Conservation (phyloP, 1,140 invertebrate genomes). For the Calliphora vicina region DNA sequence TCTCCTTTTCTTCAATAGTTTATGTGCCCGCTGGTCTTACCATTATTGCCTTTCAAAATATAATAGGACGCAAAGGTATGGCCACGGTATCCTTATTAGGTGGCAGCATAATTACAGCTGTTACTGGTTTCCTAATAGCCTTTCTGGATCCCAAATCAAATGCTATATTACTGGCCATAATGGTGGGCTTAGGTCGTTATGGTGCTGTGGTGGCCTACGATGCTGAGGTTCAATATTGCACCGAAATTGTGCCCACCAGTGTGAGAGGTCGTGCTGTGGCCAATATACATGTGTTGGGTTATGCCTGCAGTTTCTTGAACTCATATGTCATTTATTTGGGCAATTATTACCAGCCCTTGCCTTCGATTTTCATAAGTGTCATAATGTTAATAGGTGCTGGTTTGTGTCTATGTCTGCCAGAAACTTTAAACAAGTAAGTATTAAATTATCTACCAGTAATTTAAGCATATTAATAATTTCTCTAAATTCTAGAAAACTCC, state of each 20-base stretch:
- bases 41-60: slow-evolving; percentile 67
- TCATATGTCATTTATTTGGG: slow-evolving; percentile 62
- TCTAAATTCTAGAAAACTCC: slow-evolving; percentile 60
- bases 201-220: slow-evolving; percentile 71
- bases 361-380: slow-evolving; percentile 66
- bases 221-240: slow-evolving; percentile 71
- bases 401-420: slow-evolving; percentile 69
- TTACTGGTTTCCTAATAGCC: slow-evolving; percentile 54
- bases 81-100: slow-evolving; percentile 66
- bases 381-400: slow-evolving; percentile 66
- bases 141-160: slow-evolving; percentile 47
- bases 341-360: slow-evolving; percentile 65
- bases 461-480: background rate
- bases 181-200: slow-evolving; percentile 68
- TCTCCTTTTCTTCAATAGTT: slow-evolving; percentile 65
- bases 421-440: slow-evolving; percentile 66
- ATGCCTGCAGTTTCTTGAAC: slow-evolving; percentile 61
- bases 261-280: slow-evolving; percentile 69
- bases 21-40: slow-evolving; percentile 68
- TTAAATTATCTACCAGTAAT: background rate
- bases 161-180: slow-evolving; percentile 48
- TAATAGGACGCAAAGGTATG: slow-evolving; percentile 68
- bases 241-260: slow-evolving; percentile 72
- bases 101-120: slow-evolving; percentile 65
- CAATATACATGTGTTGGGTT: slow-evolving; percentile 67